These are phyloP conservation scores for Drosophila limbata DNA, from an alignment of 2,888 invertebrate species.

Conservation along the genomic window DNA sequence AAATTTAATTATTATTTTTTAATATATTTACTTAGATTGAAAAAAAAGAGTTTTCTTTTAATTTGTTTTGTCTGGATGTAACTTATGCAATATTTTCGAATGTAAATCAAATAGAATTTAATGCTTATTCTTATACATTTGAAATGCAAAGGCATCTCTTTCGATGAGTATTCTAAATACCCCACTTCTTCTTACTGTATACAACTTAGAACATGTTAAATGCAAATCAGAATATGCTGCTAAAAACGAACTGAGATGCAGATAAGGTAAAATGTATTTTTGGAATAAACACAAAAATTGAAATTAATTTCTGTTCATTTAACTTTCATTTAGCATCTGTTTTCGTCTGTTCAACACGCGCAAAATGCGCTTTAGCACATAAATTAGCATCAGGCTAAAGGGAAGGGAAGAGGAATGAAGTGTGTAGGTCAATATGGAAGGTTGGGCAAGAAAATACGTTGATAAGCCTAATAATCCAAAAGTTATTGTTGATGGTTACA, in stretches of 20 bases:
- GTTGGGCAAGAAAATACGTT: constrained; percentile 23
- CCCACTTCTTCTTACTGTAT: too few species aligned
- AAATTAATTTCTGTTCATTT: constrained; percentile 81
- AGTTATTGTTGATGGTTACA: constrained; percentile 15
- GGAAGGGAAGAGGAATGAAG: constrained; percentile 31
- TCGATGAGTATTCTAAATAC: too few species aligned
- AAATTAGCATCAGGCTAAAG: constrained; percentile 52
- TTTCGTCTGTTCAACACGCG: constrained; percentile 6
- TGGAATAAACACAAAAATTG: constrained; percentile 3
- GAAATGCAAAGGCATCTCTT: too few species aligned
- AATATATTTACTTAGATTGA: too few species aligned
- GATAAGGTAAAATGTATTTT: background rate
- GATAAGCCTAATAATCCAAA: constrained; percentile 23
- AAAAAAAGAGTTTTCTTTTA: too few species aligned
- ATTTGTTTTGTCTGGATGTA: too few species aligned
- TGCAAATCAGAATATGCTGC: constrained; percentile 22
- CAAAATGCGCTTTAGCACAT: constrained; percentile 35
- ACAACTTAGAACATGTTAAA: background rate
- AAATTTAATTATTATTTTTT: too few species aligned
- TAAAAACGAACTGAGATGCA: constrained; percentile 1
- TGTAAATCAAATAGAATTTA: too few species aligned
- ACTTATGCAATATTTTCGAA: too few species aligned
- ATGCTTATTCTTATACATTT: too few species aligned
- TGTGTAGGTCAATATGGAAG: background rate
- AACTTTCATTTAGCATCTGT: constrained; percentile 34